These are phyloP conservation scores for Dendronephthya gigantea DNA, from an alignment of 64 coral and sea anemone species.

Conservation along the genomic window DNA sequence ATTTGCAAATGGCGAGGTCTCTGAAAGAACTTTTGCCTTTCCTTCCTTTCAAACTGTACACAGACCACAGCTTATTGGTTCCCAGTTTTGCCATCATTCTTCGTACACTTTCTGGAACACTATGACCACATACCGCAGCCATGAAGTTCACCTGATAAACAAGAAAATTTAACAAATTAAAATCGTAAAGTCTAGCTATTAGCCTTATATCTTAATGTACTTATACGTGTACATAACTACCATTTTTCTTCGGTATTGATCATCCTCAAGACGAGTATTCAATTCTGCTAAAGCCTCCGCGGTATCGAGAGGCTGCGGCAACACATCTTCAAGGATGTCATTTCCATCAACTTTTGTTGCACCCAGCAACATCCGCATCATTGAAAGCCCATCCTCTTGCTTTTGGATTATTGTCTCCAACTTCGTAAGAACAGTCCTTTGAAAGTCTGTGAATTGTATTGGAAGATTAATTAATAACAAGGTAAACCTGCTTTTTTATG, in stretches of 20 bases:
- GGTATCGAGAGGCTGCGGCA: neutral
- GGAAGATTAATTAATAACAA: neutral
- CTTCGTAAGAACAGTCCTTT: neutral
- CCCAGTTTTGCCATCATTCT: conserved; percentile 6
- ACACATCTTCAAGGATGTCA: neutral
- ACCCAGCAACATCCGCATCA: neutral
- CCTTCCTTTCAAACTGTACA: conserved; percentile 7
- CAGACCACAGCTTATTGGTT: neutral
- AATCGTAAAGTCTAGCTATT: no score
- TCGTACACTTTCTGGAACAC: neutral
- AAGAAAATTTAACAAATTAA: no score
- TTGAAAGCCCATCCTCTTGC: neutral
- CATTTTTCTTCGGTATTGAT: neutral
- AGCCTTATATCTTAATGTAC: neutral
- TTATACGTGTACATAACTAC: neutral
- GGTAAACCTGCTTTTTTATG: neutral
- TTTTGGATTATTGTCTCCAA: neutral
- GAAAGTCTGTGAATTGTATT: neutral
- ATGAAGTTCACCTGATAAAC: neutral
- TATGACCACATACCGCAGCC: conserved; percentile 3
- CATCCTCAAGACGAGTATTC: neutral
- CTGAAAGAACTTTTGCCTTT: neutral
- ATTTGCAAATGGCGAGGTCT: neutral
- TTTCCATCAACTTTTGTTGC: neutral
- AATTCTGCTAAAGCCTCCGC: neutral